phyloP scores from a whole-genome alignment of 2,888 invertebrate species.

The Troides aeacus region DNA sequence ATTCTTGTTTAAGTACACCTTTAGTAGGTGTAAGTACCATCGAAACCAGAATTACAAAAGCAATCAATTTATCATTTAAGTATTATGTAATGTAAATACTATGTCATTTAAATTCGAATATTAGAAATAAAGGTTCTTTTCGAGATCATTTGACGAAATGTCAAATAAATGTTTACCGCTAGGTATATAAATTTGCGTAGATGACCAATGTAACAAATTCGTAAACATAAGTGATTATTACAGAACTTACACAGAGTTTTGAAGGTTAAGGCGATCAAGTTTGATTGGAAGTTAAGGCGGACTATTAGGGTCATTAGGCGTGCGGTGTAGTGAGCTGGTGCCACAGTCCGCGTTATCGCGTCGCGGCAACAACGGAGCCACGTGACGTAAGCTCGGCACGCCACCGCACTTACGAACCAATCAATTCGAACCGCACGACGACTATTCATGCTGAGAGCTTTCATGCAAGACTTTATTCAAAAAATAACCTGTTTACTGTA shows the following conservation, averaged over 20 bases:
- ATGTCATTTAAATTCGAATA: not conserved
- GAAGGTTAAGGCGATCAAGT: conserved; percentile 38
- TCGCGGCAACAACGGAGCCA: conserved; percentile 35
- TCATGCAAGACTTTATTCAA: not conserved
- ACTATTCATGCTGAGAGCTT: conserved; percentile 37
- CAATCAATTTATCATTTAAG: too few species aligned
- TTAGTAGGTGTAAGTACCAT: too few species aligned
- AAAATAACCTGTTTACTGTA: not conserved
- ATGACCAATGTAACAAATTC: conserved; percentile 12
- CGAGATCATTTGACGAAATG: not conserved
- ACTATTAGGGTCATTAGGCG: conserved; percentile 41
- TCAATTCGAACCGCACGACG: conserved; percentile 49
- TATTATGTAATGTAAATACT: too few species aligned
- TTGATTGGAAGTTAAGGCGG: conserved; percentile 33
- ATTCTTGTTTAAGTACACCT: too few species aligned
- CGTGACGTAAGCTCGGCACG: conserved; percentile 57
- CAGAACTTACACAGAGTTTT: conserved; percentile 18
- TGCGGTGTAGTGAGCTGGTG: conserved; percentile 38
- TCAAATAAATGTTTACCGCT: conserved; percentile 12
- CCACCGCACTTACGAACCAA: conserved; percentile 38
- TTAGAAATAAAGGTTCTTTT: too few species aligned
- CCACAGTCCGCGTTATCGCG: conserved; percentile 36
- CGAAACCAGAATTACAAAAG: too few species aligned
- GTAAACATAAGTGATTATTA: conserved; percentile 7
- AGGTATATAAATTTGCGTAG: not conserved